Evolutionary conservation across 2,113 vertebrate genomes (phyloP).

Genomic region (Albula goreensis): DNA sequence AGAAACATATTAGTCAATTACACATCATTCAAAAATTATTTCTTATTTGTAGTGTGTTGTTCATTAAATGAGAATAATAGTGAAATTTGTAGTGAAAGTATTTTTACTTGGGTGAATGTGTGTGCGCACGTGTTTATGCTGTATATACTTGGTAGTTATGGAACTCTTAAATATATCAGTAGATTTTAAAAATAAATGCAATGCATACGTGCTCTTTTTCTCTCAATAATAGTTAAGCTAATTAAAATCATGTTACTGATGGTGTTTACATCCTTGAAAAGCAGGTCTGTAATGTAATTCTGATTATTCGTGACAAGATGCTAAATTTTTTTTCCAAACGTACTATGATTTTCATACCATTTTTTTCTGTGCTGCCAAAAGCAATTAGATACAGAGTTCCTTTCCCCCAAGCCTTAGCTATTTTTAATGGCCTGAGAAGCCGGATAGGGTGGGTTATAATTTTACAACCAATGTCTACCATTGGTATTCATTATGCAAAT

Average conservation of each 20-base stretch:
- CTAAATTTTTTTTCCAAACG: neutral
- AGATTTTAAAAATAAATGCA: too few species aligned
- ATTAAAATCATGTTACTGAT: too few species aligned
- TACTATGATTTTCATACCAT: neutral
- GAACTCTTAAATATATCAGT: too few species aligned
- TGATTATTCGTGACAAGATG: neutral
- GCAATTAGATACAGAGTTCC: neutral
- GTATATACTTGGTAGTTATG: too few species aligned
- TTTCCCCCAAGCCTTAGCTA: neutral
- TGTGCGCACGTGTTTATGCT: too few species aligned
- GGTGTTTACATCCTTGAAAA: neutral
- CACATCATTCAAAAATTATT: too few species aligned
- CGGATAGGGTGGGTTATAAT: neutral
- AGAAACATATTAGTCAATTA: too few species aligned
- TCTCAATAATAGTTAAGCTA: too few species aligned
- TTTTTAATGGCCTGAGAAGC: neutral
- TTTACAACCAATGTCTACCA: conserved; percentile 1
- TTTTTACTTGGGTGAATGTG: neutral
- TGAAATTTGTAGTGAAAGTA: too few species aligned
- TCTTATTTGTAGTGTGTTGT: too few species aligned
- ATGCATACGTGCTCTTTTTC: too few species aligned
- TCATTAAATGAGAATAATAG: too few species aligned
- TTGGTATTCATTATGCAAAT: conserved; percentile 8
- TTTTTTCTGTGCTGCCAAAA: neutral
- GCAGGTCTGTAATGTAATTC: neutral